phyloP scores from a whole-genome alignment of 2,797 vertebrate genomes.

The Myoxocephalus aenaeus region DNA sequence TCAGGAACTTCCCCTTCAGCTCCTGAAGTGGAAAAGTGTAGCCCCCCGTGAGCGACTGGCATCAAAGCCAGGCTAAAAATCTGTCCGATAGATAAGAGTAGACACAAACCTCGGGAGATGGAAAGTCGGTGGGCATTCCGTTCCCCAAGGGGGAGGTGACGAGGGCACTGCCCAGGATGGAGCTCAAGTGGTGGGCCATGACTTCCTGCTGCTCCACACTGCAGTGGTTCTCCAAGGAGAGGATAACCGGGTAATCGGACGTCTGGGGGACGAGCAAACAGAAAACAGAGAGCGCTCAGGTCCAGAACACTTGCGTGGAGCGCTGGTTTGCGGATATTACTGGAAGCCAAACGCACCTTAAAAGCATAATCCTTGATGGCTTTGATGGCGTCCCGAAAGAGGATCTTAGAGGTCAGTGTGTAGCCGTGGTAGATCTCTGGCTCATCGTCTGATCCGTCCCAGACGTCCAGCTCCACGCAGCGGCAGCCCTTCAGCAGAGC shows the following conservation, averaged over 20 bases:
- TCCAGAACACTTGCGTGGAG: neutral
- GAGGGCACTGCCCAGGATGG: conserved; percentile 90
- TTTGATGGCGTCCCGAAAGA: conserved; percentile 92
- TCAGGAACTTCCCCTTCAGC: conserved; percentile 92
- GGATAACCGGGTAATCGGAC: conserved; percentile 94
- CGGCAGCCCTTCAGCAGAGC: conserved; percentile 96
- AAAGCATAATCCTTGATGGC: conserved; percentile 95
- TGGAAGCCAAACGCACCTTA: conserved; percentile 82
- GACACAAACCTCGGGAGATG: conserved; percentile 91
- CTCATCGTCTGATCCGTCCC: conserved; percentile 93
- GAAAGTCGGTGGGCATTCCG: conserved; percentile 85
- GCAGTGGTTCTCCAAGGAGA: conserved; percentile 99
- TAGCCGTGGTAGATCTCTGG: conserved; percentile 97
- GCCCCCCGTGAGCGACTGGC: neutral
- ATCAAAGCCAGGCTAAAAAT: neutral
- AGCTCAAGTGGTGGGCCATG: conserved; percentile 90
- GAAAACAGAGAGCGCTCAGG: neutral
- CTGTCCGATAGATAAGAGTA: neutral
- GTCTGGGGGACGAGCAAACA: conserved; percentile 75
- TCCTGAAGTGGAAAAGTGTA: conserved; percentile 79
- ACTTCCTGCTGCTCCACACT: conserved; percentile 91
- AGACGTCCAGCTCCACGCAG: conserved; percentile 96
- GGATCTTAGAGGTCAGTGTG: conserved; percentile 96
- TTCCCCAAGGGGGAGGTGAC: conserved; percentile 86
- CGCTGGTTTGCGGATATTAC: neutral